Percentiles rank a stretch among this genome's conserved stretches.
These are phyloP conservation scores for Ylistrum balloti DNA, from an alignment of 1,140 invertebrate genomes.

Conservation along the genomic window DNA sequence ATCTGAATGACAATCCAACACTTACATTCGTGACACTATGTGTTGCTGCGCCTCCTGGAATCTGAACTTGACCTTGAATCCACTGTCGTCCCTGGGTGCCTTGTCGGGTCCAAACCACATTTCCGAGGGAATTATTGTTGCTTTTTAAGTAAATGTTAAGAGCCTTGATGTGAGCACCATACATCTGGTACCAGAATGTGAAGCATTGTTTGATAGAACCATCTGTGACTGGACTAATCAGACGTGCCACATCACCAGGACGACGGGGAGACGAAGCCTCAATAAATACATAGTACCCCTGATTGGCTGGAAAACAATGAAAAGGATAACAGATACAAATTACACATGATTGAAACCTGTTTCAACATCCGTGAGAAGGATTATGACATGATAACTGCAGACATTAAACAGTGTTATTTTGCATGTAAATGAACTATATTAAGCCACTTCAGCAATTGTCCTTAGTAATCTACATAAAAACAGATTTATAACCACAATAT, in stretches of 20 bases:
- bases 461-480: no score
- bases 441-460: no score
- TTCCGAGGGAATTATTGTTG: slow-evolving; percentile 60
- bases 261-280: slow-evolving; percentile 87
- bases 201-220: slow-evolving; percentile 70
- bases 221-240: slow-evolving; percentile 80
- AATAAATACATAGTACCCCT: slow-evolving; percentile 91
- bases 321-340: no score
- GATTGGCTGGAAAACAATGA: background rate
- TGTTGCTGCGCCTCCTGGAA: slow-evolving; percentile 65
- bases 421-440: no score
- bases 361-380: no score
- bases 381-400: no score
- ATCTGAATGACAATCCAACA: no score
- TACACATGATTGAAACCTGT: no score
- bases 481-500: no score
- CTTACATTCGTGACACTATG: slow-evolving; percentile 65
- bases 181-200: slow-evolving; percentile 91
- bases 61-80: slow-evolving; percentile 67
- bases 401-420: no score
- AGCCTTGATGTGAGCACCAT: slow-evolving; percentile 83
- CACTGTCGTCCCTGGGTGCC: slow-evolving; percentile 75
- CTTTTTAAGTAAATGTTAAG: slow-evolving; percentile 73
- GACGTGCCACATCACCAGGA: slow-evolving; percentile 88
- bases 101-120: slow-evolving; percentile 68